These are phyloP conservation scores for Ictalurus furcatus DNA, from an alignment of 2,113 vertebrate species.

Conservation along the genomic window DNA sequence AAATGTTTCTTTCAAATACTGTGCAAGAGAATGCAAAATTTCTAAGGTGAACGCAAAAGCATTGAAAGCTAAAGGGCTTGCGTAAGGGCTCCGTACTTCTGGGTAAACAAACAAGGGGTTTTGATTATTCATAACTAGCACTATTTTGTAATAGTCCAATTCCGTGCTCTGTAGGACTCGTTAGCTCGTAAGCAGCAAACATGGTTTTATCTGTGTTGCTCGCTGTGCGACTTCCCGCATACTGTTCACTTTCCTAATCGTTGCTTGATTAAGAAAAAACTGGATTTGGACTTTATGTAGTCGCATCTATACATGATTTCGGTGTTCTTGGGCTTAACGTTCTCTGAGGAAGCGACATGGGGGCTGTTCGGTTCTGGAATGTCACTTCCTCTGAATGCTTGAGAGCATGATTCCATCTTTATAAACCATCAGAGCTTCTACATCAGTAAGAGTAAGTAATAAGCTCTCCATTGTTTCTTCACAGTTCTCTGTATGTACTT, in stretches of 20 bases:
- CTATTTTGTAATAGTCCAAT: neutral
- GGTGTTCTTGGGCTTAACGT: neutral
- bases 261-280: neutral
- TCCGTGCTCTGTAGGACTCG: neutral
- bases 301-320: neutral
- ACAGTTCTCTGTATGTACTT: neutral
- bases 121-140: too few species aligned
- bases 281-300: neutral
- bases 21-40: too few species aligned
- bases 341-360: neutral
- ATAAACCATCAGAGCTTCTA: neutral
- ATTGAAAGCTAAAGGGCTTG: too few species aligned
- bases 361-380: neutral
- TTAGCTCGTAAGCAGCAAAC: neutral
- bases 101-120: neutral
- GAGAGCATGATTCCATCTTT: neutral
- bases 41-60: too few species aligned
- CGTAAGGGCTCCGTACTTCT: too few species aligned
- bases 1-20: too few species aligned
- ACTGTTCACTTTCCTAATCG: neutral
- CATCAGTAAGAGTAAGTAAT: neutral
- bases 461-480: neutral
- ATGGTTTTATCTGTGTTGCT: neutral
- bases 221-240: neutral
- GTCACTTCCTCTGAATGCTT: neutral